Evolutionary conservation across 2,888 invertebrate species (phyloP).

Genomic region (Alloplasta piceator): DNA sequence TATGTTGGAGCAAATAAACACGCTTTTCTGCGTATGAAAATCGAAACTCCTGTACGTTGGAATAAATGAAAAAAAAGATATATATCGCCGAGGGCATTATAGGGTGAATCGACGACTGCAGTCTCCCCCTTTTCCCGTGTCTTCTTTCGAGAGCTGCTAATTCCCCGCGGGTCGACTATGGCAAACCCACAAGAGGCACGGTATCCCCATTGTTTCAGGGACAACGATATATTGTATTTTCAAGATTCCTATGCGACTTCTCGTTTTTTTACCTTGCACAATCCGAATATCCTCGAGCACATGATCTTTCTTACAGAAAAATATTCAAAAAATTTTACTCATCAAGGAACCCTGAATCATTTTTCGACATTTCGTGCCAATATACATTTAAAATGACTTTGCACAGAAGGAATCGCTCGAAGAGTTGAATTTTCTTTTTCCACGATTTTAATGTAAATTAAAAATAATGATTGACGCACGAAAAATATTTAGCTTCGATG

Average conservation of each 20-base stretch:
- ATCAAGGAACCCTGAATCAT: too few species aligned
- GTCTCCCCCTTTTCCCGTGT: slow-evolving; percentile 48
- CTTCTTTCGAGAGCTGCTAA: slow-evolving; percentile 55
- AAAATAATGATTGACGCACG: too few species aligned
- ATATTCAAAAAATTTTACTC: too few species aligned
- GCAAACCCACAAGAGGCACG: slow-evolving; percentile 50
- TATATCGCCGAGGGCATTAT: slow-evolving; percentile 16
- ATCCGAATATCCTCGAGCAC: neutral
- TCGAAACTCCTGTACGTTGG: neutral
- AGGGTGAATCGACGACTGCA: slow-evolving; percentile 28
- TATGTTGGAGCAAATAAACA: neutral
- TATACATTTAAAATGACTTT: too few species aligned
- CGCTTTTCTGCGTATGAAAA: neutral
- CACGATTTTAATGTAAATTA: too few species aligned
- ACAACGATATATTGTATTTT: slow-evolving; percentile 46
- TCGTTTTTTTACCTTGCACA: neutral
- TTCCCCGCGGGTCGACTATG: slow-evolving; percentile 60
- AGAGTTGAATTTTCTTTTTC: too few species aligned
- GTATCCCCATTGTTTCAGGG: slow-evolving; percentile 58
- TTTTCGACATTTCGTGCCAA: too few species aligned
- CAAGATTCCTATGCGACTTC: neutral
- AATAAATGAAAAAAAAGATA: neutral
- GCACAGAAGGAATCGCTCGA: too few species aligned
- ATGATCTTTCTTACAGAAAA: too few species aligned
- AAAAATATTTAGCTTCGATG: too few species aligned